A percentile compares a stretch with the other conserved stretches of the same genome.
Conservation (phyloP, 2,888 invertebrate genomes). For the Orthosia gracilis region DNA sequence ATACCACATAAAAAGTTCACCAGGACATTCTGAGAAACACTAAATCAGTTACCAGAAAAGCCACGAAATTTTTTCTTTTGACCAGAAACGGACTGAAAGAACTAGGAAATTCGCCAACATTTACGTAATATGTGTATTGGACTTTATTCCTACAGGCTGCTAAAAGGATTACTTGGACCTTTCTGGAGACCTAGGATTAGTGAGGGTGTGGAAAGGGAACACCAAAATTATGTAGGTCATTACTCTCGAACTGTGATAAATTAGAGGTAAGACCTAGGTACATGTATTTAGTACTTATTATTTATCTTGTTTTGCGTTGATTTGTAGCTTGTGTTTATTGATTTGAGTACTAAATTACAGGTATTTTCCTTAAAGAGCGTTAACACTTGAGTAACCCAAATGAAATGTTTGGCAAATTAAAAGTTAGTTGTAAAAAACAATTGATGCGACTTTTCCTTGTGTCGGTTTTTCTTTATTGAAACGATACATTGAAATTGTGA, state of each 20-base stretch:
- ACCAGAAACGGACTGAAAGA: constrained; percentile 1
- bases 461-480: not conserved
- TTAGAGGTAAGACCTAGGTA: not conserved
- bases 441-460: not conserved
- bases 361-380: not conserved
- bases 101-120: constrained; percentile 19
- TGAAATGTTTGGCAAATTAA: not conserved
- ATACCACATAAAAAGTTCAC: constrained; percentile 1
- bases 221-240: constrained; percentile 19
- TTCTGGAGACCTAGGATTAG: constrained; percentile 28
- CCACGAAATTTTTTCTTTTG: not conserved
- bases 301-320: not conserved
- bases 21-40: not conserved
- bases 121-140: constrained; percentile 27
- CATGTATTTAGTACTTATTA: not conserved
- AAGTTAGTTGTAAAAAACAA: not conserved
- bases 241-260: constrained; percentile 4
- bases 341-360: not conserved
- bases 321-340: not conserved
- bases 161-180: constrained; percentile 52
- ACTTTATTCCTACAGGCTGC: constrained; percentile 19
- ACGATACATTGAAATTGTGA: not conserved
- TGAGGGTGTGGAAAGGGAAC: not conserved
- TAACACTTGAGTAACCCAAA: not conserved
- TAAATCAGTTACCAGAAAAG: constrained; percentile 3